Percentiles rank a stretch among this genome's conserved stretches.
Evolutionary conservation across 2,113 vertebrate genomes (phyloP).

Genomic region (Stictonetta naevosa): DNA sequence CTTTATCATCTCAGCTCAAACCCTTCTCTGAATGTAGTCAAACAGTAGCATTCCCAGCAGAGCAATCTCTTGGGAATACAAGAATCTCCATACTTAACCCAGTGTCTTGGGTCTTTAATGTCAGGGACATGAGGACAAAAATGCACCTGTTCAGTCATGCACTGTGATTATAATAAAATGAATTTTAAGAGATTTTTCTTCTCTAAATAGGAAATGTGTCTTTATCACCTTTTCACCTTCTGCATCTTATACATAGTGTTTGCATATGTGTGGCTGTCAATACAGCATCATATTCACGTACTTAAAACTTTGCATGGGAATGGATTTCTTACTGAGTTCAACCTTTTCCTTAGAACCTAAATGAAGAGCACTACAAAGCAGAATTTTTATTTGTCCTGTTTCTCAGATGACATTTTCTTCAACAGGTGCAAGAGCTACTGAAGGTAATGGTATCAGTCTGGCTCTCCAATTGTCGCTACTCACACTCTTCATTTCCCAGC

Average conservation of each 20-base stretch:
- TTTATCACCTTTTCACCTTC: neutral
- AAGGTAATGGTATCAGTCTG: neutral
- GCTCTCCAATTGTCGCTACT: neutral
- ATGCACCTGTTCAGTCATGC: neutral
- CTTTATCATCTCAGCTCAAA: conserved; percentile 74
- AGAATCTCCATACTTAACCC: neutral
- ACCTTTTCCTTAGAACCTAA: neutral
- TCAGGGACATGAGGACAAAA: neutral
- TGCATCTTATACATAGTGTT: neutral
- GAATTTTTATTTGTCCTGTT: neutral
- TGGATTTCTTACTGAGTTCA: neutral
- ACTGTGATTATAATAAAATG: neutral
- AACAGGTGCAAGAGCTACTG: neutral
- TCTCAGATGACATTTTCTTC: neutral
- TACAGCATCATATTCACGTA: neutral
- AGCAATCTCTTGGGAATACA: neutral
- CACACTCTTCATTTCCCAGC: neutral
- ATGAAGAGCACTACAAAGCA: neutral
- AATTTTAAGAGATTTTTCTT: neutral
- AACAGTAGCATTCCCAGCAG: conserved; percentile 41
- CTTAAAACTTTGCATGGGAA: neutral
- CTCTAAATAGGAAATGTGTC: neutral
- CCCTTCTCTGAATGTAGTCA: conserved; percentile 62
- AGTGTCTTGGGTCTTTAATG: neutral
- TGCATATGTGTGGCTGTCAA: neutral